A percentile compares a stretch with the other conserved stretches of the same genome.
phyloP scores from a whole-genome alignment of 2,888 invertebrate genomes.

The Eupithecia exiguata region DNA sequence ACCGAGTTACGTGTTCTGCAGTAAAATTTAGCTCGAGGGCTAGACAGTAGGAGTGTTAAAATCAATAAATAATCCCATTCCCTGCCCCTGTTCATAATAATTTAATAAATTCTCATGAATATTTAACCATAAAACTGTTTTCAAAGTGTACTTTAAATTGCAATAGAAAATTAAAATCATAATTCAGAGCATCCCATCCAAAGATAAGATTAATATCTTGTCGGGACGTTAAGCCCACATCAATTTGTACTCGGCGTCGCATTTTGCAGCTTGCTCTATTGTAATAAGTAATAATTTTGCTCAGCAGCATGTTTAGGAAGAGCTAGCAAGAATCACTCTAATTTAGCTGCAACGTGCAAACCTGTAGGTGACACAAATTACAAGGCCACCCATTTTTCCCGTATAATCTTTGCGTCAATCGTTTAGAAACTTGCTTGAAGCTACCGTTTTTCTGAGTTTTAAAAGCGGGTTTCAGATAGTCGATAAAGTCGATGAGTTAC shows the following conservation, averaged over 20 bases:
- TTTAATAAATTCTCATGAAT: slow-evolving; percentile 39
- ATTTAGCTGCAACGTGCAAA: slow-evolving; percentile 35
- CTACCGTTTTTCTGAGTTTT: slow-evolving; percentile 65
- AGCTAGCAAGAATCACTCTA: slow-evolving; percentile 39
- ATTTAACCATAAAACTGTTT: slow-evolving; percentile 25
- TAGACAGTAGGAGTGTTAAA: slow-evolving; percentile 7
- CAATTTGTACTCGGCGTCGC: slow-evolving; percentile 11
- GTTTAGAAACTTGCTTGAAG: slow-evolving; percentile 48
- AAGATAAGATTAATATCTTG: slow-evolving; percentile 36
- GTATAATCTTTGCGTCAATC: slow-evolving; percentile 64
- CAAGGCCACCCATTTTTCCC: slow-evolving; percentile 62
- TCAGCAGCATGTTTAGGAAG: slow-evolving; percentile 12
- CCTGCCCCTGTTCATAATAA: slow-evolving; percentile 1
- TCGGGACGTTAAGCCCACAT: slow-evolving; percentile 31
- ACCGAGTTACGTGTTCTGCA: not conserved
- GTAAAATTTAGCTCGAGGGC: slow-evolving; percentile 6
- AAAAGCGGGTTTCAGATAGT: slow-evolving; percentile 51
- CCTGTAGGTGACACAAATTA: slow-evolving; percentile 59
- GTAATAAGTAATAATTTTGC: slow-evolving; percentile 19
- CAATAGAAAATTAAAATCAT: slow-evolving; percentile 41
- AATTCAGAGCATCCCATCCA: slow-evolving; percentile 34
- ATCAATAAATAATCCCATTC: slow-evolving; percentile 11
- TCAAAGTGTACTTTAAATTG: slow-evolving; percentile 27
- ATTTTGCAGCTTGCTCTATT: slow-evolving; percentile 11
- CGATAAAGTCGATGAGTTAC: slow-evolving; percentile 64